Evolutionary conservation across 2,113 vertebrate genomes (phyloP).

Genomic region (Eidolon helvum): DNA sequence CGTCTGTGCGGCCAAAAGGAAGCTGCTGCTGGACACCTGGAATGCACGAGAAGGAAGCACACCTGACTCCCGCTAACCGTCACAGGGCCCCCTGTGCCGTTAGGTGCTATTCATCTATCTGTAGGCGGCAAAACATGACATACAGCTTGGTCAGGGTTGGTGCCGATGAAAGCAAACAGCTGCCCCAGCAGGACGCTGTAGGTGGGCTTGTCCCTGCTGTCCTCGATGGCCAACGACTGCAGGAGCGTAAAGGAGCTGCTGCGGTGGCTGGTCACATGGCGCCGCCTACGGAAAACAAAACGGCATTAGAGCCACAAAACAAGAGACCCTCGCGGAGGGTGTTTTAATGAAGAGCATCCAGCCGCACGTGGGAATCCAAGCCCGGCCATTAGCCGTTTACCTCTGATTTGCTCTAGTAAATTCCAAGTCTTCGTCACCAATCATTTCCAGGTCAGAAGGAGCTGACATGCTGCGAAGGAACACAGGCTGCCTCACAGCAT

Average conservation of each 20-base stretch:
- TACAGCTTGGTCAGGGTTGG: constrained; percentile 96
- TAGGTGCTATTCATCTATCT: rapidly evolving
- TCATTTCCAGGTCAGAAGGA: constrained; percentile 98
- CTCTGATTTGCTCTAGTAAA: constrained; percentile 93
- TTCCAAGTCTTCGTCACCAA: constrained; percentile 95
- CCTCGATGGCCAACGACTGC: constrained; percentile 94
- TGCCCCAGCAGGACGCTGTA: constrained; percentile 97
- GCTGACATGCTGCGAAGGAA: constrained; percentile 99
- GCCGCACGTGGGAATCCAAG: background rate
- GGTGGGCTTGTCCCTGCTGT: constrained; percentile 94
- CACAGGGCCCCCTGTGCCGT: too few relatives aligned
- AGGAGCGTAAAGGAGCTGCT: constrained; percentile 98
- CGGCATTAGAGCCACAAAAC: background rate
- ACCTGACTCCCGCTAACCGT: background rate
- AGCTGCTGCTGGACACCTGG: constrained; percentile 97
- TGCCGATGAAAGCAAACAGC: constrained; percentile 98
- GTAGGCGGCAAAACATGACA: background rate
- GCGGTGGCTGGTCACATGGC: constrained; percentile 93
- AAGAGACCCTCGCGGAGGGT: background rate
- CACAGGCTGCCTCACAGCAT: constrained; percentile 93
- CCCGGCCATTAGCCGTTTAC: constrained; percentile 76
- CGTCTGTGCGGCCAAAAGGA: constrained; percentile 96
- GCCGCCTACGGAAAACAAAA: constrained; percentile 81
- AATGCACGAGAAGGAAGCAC: background rate
- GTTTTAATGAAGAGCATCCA: background rate